These are phyloP conservation scores for Xylota sylvarum DNA, from an alignment of 2,888 invertebrate genomes.

Conservation along the genomic window DNA sequence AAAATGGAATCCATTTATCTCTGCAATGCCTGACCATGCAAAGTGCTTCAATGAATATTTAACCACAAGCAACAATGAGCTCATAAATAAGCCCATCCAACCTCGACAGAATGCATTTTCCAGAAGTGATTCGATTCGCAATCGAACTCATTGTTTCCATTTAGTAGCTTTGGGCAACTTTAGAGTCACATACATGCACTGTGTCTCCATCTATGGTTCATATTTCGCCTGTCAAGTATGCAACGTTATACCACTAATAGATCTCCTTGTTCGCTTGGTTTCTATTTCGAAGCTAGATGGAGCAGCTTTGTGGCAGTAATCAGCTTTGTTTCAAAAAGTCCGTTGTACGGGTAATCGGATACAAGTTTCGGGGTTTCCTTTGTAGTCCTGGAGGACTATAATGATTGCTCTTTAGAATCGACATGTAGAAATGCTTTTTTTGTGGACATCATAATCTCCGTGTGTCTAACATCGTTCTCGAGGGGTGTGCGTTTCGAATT, in stretches of 20 bases:
- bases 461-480: too few relatives aligned
- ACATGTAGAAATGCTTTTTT: not conserved
- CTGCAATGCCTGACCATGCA: not conserved
- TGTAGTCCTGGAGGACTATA: not conserved
- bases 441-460: not conserved
- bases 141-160: constrained; percentile 15
- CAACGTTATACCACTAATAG: not conserved
- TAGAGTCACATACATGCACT: not conserved
- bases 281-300: not conserved
- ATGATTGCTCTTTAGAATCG: not conserved
- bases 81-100: not conserved
- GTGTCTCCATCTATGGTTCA: not conserved
- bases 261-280: not conserved
- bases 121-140: not conserved
- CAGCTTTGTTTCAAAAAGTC: constrained; percentile 6
- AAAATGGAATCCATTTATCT: constrained; percentile 7
- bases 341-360: constrained; percentile 24
- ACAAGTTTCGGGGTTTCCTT: not conserved
- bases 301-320: constrained; percentile 8
- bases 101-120: not conserved
- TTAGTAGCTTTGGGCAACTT: constrained; percentile 14
- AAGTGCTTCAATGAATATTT: not conserved
- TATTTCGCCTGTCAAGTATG: not conserved
- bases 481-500: too few relatives aligned
- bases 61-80: not conserved